Percentiles rank a stretch among this genome's conserved stretches.
Conservation (phyloP, 2,113 vertebrate genomes). For the Sphyrna mokarran region DNA sequence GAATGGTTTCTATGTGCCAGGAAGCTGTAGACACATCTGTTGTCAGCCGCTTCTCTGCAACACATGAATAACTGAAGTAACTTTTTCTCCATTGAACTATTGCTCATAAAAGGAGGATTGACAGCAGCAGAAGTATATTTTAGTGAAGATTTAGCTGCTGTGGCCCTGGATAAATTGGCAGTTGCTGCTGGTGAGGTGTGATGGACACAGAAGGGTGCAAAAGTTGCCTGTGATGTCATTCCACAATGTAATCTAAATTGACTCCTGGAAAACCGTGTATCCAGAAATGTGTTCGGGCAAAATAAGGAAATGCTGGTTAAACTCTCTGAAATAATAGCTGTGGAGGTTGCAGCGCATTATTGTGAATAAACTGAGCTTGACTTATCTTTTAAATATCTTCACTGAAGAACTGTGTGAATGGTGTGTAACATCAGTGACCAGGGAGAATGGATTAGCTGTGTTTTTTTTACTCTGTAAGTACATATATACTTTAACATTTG, state of each 20-base stretch:
- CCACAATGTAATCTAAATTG: conserved; percentile 15
- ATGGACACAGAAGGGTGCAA: neutral
- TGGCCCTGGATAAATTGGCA: neutral
- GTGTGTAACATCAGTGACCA: neutral
- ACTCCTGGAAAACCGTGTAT: neutral
- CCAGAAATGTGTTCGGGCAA: neutral
- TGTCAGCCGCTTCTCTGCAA: neutral
- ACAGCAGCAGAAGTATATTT: neutral
- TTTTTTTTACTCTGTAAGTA: neutral
- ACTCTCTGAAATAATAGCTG: neutral
- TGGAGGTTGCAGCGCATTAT: too few species aligned
- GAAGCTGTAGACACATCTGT: neutral
- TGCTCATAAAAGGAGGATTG: neutral
- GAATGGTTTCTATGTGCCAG: too few species aligned
- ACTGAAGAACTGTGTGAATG: neutral
- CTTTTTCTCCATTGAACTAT: neutral
- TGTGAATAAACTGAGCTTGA: neutral
- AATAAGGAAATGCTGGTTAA: neutral
- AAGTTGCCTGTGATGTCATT: conserved; percentile 21
- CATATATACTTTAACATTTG: neutral
- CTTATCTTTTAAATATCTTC: conserved; percentile 7
- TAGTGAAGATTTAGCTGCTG: neutral
- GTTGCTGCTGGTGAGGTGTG: neutral
- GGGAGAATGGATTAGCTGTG: neutral
- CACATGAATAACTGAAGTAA: neutral